Conservation (phyloP, 2,113 vertebrate genomes). For the Pygoscelis antarcticus region DNA sequence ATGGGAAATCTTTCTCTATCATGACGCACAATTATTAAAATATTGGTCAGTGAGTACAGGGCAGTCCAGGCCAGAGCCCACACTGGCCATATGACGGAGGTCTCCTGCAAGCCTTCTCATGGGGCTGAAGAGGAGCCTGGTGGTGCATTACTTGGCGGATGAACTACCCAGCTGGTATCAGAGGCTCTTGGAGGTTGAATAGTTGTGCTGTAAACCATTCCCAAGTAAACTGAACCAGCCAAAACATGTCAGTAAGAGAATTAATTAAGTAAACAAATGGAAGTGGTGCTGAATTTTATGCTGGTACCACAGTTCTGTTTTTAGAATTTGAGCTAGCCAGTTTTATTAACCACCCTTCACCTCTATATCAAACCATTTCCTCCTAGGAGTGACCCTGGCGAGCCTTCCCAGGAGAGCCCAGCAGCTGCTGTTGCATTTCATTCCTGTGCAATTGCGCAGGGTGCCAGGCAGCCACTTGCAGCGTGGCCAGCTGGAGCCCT, state of each 20-base stretch:
- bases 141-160: neutral
- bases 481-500: rapidly evolving
- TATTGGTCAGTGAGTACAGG: neutral
- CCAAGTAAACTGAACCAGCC: neutral
- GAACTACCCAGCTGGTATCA: neutral
- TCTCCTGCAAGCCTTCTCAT: neutral
- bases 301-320: neutral
- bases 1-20: neutral
- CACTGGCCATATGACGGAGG: neutral
- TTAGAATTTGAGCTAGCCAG: neutral
- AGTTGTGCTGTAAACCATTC: neutral
- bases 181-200: neutral
- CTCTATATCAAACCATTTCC: neutral
- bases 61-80: neutral
- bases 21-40: neutral
- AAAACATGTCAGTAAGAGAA: neutral
- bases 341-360: neutral
- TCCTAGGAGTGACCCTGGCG: neutral
- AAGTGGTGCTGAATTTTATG: neutral
- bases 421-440: rapidly evolving
- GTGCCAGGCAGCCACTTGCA: rapidly evolving
- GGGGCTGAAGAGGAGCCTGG: neutral
- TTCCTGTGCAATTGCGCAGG: too few relatives aligned
- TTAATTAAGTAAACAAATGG: neutral
- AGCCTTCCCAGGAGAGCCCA: neutral